Evolutionary conservation across 2,888 invertebrate genomes (phyloP), one percentile per base, ranked within the genome.

Genomic region (Macroteleia sp.): DNA sequence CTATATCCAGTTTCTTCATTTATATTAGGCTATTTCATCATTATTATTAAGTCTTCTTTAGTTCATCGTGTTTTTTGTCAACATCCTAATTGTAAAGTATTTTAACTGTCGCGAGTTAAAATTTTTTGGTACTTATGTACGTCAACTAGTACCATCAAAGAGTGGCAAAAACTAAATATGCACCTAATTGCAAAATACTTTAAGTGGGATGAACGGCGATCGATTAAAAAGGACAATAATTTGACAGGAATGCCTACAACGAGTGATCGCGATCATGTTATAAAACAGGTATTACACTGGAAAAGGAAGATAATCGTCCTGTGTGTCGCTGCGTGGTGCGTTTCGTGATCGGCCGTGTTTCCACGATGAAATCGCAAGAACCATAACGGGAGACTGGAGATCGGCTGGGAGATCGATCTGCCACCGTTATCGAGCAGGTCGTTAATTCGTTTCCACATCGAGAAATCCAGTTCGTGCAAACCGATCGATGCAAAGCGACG

Each of bases 401-500:
- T 74, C 74, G 79, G 48, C 67, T 36, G 56, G 64, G 50, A 80
- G 80, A 80, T 80, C 77, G 80, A 80, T 80, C 80, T 77, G 74
- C 73, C 77, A 78, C 71, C 77, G 76, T 74, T 78, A 80, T 80
- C 76, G 78, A 73, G 75, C 73, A 75, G 77, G 77, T 80, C 80
- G 77, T 80, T 80, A 80, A 80, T 80, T 80, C 80, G 78, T 80
- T 80, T 80, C 76, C 76, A 80, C 73, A 71, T 80, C 75, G 75
- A 78, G 74, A 76, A 77, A 80, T 78, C 77, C 75, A 76, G 77
- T 80, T 80, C 80, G 80, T 75, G 80, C 73, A 76, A 77, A 76
- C 57, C 75, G 80, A 76, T 76, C 76, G 73, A 80, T 78, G 80
- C 77, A 77, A 80, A 80, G 67, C 80, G 80, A 67, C 75, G 80